Evolutionary conservation across 2,888 invertebrate genomes (phyloP).

Genomic region (Abrostola tripartita): DNA sequence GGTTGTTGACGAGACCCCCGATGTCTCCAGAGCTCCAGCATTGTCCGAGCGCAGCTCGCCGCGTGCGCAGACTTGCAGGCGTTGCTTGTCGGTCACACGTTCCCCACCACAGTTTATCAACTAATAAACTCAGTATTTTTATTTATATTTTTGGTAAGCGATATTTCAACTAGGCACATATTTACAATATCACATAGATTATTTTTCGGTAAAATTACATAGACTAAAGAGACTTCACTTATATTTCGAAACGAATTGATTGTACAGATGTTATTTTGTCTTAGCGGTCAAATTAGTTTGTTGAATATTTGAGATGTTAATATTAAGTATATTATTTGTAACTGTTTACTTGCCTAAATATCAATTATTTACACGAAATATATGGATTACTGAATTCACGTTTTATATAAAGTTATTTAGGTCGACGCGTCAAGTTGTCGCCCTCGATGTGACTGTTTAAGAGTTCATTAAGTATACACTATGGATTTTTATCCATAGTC

Average conservation of each 20-base stretch:
- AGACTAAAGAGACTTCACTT: constrained; percentile 37
- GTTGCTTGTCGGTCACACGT: constrained; percentile 10
- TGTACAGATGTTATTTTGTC: constrained; percentile 60
- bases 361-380: constrained; percentile 66
- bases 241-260: constrained; percentile 57
- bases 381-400: constrained; percentile 53
- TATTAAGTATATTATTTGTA: constrained; percentile 59
- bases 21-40: constrained; percentile 10
- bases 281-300: constrained; percentile 60
- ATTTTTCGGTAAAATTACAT: constrained; percentile 62
- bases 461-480: constrained; percentile 39
- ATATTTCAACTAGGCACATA: constrained; percentile 59
- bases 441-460: constrained; percentile 44
- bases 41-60: not conserved
- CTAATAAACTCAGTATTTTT: constrained; percentile 45
- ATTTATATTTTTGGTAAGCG: constrained; percentile 70
- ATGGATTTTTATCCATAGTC: no score
- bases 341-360: constrained; percentile 65
- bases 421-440: constrained; percentile 29
- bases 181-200: constrained; percentile 61
- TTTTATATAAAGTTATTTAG: constrained; percentile 49
- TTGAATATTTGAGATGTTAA: constrained; percentile 56
- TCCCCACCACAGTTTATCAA: constrained; percentile 24
- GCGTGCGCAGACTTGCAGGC: constrained; percentile 2
- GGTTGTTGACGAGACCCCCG: constrained; percentile 38